A percentile compares a stretch with the other conserved stretches of the same genome.
phyloP scores from a whole-genome alignment of 2,888 invertebrate genomes.

The Sesia bembeciformis region DNA sequence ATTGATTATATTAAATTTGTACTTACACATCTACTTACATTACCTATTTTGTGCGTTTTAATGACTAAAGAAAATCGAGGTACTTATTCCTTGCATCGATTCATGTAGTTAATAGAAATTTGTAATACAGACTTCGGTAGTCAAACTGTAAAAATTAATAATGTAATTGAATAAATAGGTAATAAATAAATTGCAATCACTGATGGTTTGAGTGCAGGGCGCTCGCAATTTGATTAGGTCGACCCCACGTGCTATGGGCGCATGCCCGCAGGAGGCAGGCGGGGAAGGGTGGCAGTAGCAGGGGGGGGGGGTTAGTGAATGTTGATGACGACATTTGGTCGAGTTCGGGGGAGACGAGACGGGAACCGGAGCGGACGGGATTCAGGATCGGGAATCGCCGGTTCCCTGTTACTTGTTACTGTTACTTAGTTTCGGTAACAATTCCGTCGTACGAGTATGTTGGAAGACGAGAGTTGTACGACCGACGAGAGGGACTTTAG shows the following conservation, averaged over 20 bases:
- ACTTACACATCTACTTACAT: too few species aligned
- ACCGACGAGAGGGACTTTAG: too few species aligned
- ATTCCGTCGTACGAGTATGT: too few species aligned
- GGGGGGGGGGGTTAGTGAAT: conserved; percentile 23
- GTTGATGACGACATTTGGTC: conserved; percentile 60
- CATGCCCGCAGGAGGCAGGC: conserved; percentile 33
- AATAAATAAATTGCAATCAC: conserved; percentile 11
- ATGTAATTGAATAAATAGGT: neutral
- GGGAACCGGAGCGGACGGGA: conserved; percentile 18
- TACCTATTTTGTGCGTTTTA: too few species aligned
- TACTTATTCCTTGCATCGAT: too few species aligned
- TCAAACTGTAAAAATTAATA: neutral
- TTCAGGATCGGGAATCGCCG: conserved; percentile 1
- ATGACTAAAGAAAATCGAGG: too few species aligned
- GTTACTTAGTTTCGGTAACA: too few species aligned
- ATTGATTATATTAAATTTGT: too few species aligned
- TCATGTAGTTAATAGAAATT: too few species aligned
- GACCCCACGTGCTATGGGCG: conserved; percentile 37
- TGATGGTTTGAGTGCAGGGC: conserved; percentile 25
- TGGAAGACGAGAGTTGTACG: too few species aligned
- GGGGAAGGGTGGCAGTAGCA: conserved; percentile 11
- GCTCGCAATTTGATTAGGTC: conserved; percentile 40
- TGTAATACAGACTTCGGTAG: neutral
- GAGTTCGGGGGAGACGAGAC: conserved; percentile 37
- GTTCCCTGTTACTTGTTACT: conserved; percentile 1